Base-by-base conservation (phyloP, 2,888 invertebrate species). In the Lithophane leautieri region DNA sequence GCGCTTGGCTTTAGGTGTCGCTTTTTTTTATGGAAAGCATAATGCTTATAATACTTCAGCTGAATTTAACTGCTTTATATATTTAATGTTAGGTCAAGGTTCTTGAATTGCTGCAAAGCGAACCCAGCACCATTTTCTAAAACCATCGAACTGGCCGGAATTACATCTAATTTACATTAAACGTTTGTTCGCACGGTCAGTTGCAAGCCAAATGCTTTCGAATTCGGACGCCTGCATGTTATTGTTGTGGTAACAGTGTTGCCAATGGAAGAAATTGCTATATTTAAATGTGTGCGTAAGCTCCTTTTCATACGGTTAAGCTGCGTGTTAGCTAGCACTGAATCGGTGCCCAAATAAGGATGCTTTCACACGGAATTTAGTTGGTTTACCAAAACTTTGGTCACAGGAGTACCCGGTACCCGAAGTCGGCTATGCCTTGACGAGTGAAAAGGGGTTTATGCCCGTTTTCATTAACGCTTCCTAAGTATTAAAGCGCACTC, bases 91-190 rank as follows among this genome's bases (percentile, higher is more conserved):
- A 22, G 7, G 9, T 7, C 7, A 50, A 8, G 19, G 8, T 19
- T n/a, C n/a, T n/a, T 50, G 8, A 19, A 22, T 50, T 19, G 9
- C 50, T 50, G 9, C 22, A 22, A 0, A 50, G 8, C 22, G 22
- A 9, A 50, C 19, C 9, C 50, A 50, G 9, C 9, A n/a, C 8
- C 44, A 83, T 83, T 84, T 85, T 73, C 76, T 76, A 70, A 84
- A 78, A 71, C 44, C 44, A 6, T 44, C 12, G 4, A 52, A 76
- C 63, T 78, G 68, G 67, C 4, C 44, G 58, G 61, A 83, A 83
- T 73, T 78, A 79, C 65, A 63, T 52, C 67, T 74, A 62, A 85
- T 85, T 86, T 83, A 81, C 76, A 87, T 76, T 76, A 65, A 40
- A 67, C 72, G 40, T 74, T 79, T 69, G 62, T 82, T 68, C 25